Percentiles rank a stretch among this genome's conserved stretches.
Conservation (phyloP, 1,140 invertebrate species). For the Hermatobates lingyangjiaoensis region DNA sequence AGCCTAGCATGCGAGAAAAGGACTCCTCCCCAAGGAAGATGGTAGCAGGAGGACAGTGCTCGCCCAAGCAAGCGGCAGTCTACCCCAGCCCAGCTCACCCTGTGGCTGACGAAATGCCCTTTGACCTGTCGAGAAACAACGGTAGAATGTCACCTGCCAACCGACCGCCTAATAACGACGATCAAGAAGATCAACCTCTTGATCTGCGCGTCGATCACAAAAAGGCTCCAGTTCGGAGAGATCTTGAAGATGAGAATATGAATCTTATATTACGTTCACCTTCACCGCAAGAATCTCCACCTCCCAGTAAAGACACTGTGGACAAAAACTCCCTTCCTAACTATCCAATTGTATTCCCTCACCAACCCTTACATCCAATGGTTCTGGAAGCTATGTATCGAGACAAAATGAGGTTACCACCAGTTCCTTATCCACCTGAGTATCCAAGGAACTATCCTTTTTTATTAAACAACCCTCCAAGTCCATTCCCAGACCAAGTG, state of each 20-base stretch:
- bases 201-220: constrained; percentile 68
- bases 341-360: constrained; percentile 22
- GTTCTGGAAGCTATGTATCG: constrained; percentile 51
- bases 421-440: constrained; percentile 25
- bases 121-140: constrained; percentile 32
- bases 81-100: constrained; percentile 35
- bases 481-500: constrained; percentile 22
- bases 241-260: constrained; percentile 54
- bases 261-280: constrained; percentile 38
- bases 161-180: constrained; percentile 25
- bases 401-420: constrained; percentile 30
- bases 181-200: constrained; percentile 50
- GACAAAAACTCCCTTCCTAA: not conserved
- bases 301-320: constrained; percentile 17
- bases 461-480: constrained; percentile 23
- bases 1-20: constrained; percentile 47
- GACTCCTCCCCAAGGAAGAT: constrained; percentile 58
- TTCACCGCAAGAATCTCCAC: constrained; percentile 24
- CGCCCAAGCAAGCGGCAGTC: constrained; percentile 48
- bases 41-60: constrained; percentile 36
- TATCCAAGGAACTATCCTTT: constrained; percentile 25
- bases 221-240: constrained; percentile 29
- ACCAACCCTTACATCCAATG: constrained; percentile 38
- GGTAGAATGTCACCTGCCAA: constrained; percentile 25
- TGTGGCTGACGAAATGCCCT: constrained; percentile 29